Evolutionary conservation across 2,113 vertebrate genomes (phyloP).

Genomic region (Grammomys surdaster): DNA sequence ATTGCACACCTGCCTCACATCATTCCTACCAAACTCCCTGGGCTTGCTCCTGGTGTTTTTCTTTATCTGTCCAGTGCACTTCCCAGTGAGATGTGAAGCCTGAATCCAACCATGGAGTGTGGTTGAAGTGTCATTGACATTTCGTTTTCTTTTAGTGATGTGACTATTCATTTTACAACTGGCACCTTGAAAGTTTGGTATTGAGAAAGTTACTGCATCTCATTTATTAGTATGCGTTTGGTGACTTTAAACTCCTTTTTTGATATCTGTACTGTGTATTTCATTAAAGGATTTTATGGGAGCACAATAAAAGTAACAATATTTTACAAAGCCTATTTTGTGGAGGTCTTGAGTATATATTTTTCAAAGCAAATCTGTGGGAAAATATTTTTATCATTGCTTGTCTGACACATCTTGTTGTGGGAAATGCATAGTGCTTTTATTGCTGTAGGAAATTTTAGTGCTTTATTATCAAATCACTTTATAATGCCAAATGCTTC

Average conservation of each 20-base stretch:
- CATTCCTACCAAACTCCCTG: neutral
- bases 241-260: slow-evolving; percentile 65
- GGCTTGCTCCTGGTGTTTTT: rapidly evolving
- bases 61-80: neutral
- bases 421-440: slow-evolving; percentile 79
- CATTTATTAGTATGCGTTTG: slow-evolving; percentile 34
- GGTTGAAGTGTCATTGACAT: neutral
- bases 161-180: neutral
- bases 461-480: slow-evolving; percentile 84
- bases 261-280: slow-evolving; percentile 22
- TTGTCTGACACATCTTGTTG: slow-evolving; percentile 56
- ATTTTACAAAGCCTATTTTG: slow-evolving; percentile 62
- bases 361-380: slow-evolving; percentile 65
- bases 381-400: slow-evolving; percentile 48
- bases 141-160: neutral
- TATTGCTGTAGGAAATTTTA: slow-evolving; percentile 85
- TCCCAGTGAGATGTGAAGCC: neutral
- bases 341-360: slow-evolving; percentile 49
- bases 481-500: slow-evolving; percentile 84
- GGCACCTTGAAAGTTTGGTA: neutral
- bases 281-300: slow-evolving; percentile 61
- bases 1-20: neutral
- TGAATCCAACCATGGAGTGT: neutral
- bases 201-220: slow-evolving; percentile 24
- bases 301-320: slow-evolving; percentile 58